phyloP scores from a whole-genome alignment of 2,888 invertebrate genomes.

The Platyscelio sp. region DNA sequence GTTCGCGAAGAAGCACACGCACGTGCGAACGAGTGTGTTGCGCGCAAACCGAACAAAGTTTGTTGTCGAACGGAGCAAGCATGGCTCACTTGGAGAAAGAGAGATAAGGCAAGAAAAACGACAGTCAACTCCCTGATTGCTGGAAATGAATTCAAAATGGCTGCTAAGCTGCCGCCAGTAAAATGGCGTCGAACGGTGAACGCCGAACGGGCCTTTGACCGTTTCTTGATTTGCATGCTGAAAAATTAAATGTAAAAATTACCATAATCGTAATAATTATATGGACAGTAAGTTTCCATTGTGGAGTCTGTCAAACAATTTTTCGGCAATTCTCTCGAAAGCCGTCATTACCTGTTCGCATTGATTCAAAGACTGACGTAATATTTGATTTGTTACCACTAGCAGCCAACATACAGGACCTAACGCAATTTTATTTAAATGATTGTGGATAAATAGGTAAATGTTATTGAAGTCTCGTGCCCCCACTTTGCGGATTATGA shows the following conservation, averaged over 20 bases:
- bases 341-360: no score
- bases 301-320: conserved; percentile 6
- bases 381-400: no score
- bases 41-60: conserved; percentile 60
- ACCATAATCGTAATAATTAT: conserved; percentile 60
- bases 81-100: conserved; percentile 54
- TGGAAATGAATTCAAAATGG: conserved; percentile 85
- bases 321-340: conserved; percentile 13
- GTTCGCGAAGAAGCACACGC: conserved; percentile 53
- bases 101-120: conserved; percentile 77
- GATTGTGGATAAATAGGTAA: no score
- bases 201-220: conserved; percentile 75
- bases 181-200: conserved; percentile 80
- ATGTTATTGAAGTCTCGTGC: no score
- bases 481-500: no score
- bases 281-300: conserved; percentile 26
- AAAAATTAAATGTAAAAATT: conserved; percentile 56
- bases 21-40: conserved; percentile 61
- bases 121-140: conserved; percentile 81
- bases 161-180: conserved; percentile 76
- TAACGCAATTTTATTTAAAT: no score
- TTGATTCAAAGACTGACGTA: no score
- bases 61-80: conserved; percentile 64
- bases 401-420: no score
- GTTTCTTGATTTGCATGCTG: conserved; percentile 67